Base-by-base conservation (phyloP, 2,888 invertebrate species). In the Synanthedon formicaeformis region DNA sequence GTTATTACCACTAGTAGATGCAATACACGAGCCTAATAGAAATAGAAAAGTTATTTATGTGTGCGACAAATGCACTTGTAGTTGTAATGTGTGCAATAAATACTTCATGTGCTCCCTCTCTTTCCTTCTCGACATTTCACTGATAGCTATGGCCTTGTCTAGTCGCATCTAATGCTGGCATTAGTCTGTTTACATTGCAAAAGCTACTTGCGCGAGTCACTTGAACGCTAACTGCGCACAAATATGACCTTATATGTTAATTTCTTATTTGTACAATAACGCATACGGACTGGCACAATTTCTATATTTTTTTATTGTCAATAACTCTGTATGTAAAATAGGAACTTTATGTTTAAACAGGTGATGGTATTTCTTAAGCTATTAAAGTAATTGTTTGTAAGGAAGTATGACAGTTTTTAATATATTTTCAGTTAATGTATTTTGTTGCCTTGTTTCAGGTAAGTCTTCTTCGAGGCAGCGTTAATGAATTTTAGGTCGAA, bases 141-240 rank as follows among this genome's bases (percentile, higher is more conserved):
- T 84, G 86, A 86, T 87, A 87, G 84, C 80, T 83, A 73, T 80
- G 84, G 87, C 86, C 87, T 87, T 85, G 87, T 87, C 87, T 87
- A 86, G 85, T 87, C 84, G 83, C 87, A 87, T 87, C 87, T 86
- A 87, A 87, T 85, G 81, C 85, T 82, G 78, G 85, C 79, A 67
- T 81, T 84, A 84, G 86, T 77, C 66, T 64, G 79, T 87, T 87
- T 73, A 77, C 67, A 75, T 61, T 57, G 57, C 53, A 53, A 40
- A 53, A 41, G 48, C 16, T 51, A 52, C 56, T 58, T 45, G 57
- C 13, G 40, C 59, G 52, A 60, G 60, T 56, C 41, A 50, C 56
- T 56, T 40, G 51, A 52, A 27, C 13, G 41, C 11, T 14, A 13
- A 45, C 45, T 45, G 45, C 2, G 5, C 12, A 45, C n/a, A 45